Conservation (phyloP, 1,140 invertebrate species). For the Teleogryllus occipitalis region DNA sequence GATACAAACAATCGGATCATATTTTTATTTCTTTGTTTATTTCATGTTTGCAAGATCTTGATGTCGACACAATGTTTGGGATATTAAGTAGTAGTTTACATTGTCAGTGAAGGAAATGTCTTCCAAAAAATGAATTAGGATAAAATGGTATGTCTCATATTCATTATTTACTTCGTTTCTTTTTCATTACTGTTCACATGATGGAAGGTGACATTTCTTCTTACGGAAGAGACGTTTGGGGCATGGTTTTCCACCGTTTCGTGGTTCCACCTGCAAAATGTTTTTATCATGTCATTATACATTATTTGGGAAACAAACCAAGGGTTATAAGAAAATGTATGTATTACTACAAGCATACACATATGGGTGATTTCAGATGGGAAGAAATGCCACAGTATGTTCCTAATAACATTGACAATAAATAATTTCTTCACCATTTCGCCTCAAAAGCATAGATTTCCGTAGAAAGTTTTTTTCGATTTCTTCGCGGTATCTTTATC, state of each 20-base stretch:
- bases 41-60: too few species aligned
- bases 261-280: slow-evolving; percentile 42
- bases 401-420: neutral
- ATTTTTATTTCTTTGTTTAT: too few species aligned
- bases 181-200: neutral
- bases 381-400: neutral
- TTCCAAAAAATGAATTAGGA: too few species aligned
- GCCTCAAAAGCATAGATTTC: neutral
- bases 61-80: too few species aligned
- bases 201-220: slow-evolving; percentile 16
- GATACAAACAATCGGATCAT: too few species aligned
- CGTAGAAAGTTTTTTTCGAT: neutral
- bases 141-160: too few species aligned
- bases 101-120: too few species aligned
- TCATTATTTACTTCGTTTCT: too few species aligned
- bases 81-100: too few species aligned
- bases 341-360: neutral
- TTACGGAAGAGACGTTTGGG: slow-evolving; percentile 33
- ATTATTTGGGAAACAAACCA: slow-evolving; percentile 27
- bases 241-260: slow-evolving; percentile 61
- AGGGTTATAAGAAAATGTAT: neutral
- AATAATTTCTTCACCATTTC: neutral
- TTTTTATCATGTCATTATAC: slow-evolving; percentile 27
- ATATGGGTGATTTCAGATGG: neutral
- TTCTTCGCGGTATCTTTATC: too few species aligned